These are phyloP conservation scores for Saturnia pavonia DNA, from an alignment of 2,888 invertebrate species.

Conservation along the genomic window DNA sequence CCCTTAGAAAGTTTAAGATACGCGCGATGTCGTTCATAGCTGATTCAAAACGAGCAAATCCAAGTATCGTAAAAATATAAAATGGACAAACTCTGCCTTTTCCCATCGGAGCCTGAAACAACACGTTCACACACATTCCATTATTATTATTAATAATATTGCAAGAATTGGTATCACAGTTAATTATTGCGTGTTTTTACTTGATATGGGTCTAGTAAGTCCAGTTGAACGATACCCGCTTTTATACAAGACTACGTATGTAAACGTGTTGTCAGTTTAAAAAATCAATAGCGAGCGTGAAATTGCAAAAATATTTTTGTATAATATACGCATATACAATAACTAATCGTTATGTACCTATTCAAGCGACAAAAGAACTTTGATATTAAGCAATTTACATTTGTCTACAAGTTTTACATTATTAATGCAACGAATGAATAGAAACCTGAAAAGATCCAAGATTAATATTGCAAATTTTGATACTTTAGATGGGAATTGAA, in stretches of 20 bases:
- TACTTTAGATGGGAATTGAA: too few species aligned
- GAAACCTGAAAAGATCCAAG: not conserved
- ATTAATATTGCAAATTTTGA: not conserved
- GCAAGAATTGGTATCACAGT: conserved; percentile 14
- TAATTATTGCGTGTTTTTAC: conserved; percentile 4
- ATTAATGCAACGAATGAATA: not conserved
- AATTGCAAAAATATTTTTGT: conserved; percentile 46
- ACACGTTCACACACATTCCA: conserved; percentile 8
- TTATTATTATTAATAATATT: conserved; percentile 15
- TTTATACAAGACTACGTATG: too few species aligned
- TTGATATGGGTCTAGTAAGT: not conserved
- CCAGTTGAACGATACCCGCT: not conserved
- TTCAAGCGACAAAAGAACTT: conserved; percentile 34
- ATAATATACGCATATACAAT: conserved; percentile 35
- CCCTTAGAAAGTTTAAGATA: conserved; percentile 21
- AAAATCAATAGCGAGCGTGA: conserved; percentile 28
- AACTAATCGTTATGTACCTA: conserved; percentile 28
- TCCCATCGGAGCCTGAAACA: not conserved
- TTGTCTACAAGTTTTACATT: conserved; percentile 10
- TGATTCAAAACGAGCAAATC: not conserved
- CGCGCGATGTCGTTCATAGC: not conserved
- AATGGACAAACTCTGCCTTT: not conserved
- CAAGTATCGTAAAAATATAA: not conserved
- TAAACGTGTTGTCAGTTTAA: not conserved
- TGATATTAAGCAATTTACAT: conserved; percentile 38